phyloP scores from a whole-genome alignment of 1,140 invertebrate species.

The Pogonognathellus flavescens region DNA sequence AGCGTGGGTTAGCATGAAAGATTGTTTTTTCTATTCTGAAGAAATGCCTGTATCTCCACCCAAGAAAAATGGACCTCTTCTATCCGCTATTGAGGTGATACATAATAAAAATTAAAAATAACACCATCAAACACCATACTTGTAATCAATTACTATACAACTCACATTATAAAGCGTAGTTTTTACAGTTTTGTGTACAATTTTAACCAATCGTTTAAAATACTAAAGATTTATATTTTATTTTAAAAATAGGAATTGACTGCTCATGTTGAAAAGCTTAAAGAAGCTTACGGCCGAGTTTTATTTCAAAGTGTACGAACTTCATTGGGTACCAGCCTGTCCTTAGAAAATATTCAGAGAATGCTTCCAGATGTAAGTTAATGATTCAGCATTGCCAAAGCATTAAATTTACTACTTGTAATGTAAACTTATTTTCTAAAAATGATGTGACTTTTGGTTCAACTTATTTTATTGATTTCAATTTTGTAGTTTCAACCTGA shows the following conservation, averaged over 20 bases:
- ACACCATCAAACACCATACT: too few relatives aligned
- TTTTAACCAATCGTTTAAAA: too few relatives aligned
- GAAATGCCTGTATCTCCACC: slow-evolving; percentile 75
- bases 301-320: slow-evolving; percentile 82
- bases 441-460: neutral
- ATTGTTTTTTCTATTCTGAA: slow-evolving; percentile 85
- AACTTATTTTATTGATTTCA: slow-evolving; percentile 18
- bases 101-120: too few relatives aligned
- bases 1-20: slow-evolving; percentile 87
- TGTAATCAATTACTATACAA: too few relatives aligned
- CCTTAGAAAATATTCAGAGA: slow-evolving; percentile 59
- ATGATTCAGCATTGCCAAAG: neutral
- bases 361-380: slow-evolving; percentile 62
- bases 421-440: neutral
- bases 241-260: slow-evolving; percentile 76
- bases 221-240: neutral
- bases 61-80: slow-evolving; percentile 77
- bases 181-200: too few relatives aligned
- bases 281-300: slow-evolving; percentile 82
- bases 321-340: slow-evolving; percentile 69
- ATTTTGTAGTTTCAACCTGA: slow-evolving; percentile 54
- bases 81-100: slow-evolving; percentile 75
- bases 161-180: too few relatives aligned
- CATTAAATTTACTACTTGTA: neutral
- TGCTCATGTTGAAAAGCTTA: slow-evolving; percentile 81